Conservation (phyloP, 2,888 invertebrate species). For the Camponotus fellah region DNA sequence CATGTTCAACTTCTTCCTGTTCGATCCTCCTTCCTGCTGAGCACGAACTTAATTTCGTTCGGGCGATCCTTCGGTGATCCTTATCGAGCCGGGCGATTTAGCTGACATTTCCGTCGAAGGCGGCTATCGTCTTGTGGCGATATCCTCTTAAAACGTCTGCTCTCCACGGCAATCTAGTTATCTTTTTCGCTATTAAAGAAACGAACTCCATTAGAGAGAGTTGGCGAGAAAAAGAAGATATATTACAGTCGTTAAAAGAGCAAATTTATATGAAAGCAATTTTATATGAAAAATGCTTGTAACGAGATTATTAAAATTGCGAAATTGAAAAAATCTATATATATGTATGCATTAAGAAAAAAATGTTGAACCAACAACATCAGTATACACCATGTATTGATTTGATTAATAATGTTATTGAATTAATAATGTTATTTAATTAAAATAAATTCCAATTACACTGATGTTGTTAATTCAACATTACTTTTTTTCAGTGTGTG, state of each 20-base stretch:
- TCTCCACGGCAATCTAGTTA: slow-evolving; percentile 6
- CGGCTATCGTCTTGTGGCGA: slow-evolving; percentile 19
- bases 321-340: not conserved
- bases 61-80: slow-evolving; percentile 27
- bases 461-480: no score
- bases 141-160: slow-evolving; percentile 39
- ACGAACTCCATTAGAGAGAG: slow-evolving; percentile 5
- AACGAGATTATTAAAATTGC: not conserved
- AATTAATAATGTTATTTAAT: no score
- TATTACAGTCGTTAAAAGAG: not conserved
- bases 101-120: slow-evolving; percentile 34
- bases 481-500: no score
- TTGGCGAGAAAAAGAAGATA: slow-evolving; percentile 15
- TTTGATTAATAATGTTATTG: no score
- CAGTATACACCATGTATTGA: no score
- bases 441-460: no score
- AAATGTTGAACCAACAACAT: no score
- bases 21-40: slow-evolving; percentile 3
- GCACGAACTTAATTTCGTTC: slow-evolving; percentile 46
- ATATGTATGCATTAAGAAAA: no score
- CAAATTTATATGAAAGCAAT: not conserved
- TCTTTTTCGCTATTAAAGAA: slow-evolving; percentile 23
- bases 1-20: slow-evolving; percentile 48
- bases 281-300: not conserved
- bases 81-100: slow-evolving; percentile 39